Percentiles rank a stretch among this genome's conserved stretches.
Evolutionary conservation across 2,888 invertebrate species (phyloP).

Genomic region (Cephus pygmeus): DNA sequence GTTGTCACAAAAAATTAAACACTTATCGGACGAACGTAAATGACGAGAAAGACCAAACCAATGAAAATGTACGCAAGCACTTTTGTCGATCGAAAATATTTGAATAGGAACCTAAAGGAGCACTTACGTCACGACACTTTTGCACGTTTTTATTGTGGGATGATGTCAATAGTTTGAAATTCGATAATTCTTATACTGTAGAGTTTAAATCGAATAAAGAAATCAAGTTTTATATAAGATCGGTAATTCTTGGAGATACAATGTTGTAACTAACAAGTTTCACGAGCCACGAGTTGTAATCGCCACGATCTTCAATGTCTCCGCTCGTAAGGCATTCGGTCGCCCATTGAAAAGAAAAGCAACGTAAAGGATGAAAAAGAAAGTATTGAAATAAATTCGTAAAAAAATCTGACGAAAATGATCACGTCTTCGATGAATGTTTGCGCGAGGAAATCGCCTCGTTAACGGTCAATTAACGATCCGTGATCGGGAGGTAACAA

Average conservation of each 20-base stretch:
- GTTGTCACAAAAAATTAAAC: neutral
- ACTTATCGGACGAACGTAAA: neutral
- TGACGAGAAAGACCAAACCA: neutral
- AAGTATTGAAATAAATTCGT: neutral
- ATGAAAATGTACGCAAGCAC: neutral
- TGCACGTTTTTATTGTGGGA: neutral
- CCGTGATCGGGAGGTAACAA: constrained; percentile 1
- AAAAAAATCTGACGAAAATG: neutral
- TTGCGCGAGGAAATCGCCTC: neutral
- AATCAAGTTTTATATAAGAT: neutral
- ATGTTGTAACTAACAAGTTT: neutral
- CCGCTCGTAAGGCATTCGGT: too few relatives aligned
- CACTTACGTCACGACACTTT: neutral
- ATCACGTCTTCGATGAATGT: neutral
- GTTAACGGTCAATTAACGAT: neutral
- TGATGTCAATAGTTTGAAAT: neutral
- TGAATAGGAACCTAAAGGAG: neutral
- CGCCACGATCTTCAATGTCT: too few relatives aligned
- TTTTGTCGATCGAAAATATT: neutral
- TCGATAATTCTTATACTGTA: neutral
- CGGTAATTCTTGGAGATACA: neutral
- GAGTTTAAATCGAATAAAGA: neutral
- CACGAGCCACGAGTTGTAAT: too few relatives aligned
- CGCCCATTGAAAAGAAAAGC: too few relatives aligned
- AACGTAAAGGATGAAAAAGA: neutral